Evolutionary conservation across 1,140 invertebrate genomes (phyloP).

Genomic region (Musca domestica): DNA sequence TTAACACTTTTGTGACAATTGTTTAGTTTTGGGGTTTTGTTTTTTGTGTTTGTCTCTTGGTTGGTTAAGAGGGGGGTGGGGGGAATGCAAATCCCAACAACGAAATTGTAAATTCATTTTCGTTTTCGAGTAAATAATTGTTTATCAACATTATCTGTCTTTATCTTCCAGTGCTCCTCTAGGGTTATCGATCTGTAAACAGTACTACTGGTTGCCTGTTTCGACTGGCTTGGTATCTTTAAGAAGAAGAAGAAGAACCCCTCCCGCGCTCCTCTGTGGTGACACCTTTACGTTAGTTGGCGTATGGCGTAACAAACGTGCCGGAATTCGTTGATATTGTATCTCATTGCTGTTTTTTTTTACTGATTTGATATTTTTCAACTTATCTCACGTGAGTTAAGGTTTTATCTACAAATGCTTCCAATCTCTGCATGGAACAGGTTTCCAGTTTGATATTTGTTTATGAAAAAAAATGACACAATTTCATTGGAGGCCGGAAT

Average conservation of each 20-base stretch:
- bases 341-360: neutral
- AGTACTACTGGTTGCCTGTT: neutral
- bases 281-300: too few relatives aligned
- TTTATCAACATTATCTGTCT: neutral
- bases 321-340: neutral
- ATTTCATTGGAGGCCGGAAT: neutral
- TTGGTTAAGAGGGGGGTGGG: too few relatives aligned
- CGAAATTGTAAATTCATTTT: too few relatives aligned
- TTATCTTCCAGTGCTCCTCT: slow-evolving; percentile 9
- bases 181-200: slow-evolving; percentile 21
- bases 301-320: slow-evolving; percentile 3
- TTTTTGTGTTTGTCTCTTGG: too few relatives aligned
- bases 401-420: slow-evolving; percentile 3
- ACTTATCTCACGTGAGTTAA: slow-evolving; percentile 21
- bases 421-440: too few relatives aligned
- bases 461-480: slow-evolving; percentile 19
- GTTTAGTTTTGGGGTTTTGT: too few relatives aligned
- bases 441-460: slow-evolving; percentile 2
- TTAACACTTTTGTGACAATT: too few relatives aligned
- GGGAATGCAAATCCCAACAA: too few relatives aligned
- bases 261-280: too few relatives aligned
- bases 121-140: too few relatives aligned
- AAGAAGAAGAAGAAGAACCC: too few relatives aligned
- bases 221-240: too few relatives aligned
- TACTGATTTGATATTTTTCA: slow-evolving; percentile 10